phyloP scores from a whole-genome alignment of 2,113 vertebrate genomes.

The Hydrolagus affinis region DNA sequence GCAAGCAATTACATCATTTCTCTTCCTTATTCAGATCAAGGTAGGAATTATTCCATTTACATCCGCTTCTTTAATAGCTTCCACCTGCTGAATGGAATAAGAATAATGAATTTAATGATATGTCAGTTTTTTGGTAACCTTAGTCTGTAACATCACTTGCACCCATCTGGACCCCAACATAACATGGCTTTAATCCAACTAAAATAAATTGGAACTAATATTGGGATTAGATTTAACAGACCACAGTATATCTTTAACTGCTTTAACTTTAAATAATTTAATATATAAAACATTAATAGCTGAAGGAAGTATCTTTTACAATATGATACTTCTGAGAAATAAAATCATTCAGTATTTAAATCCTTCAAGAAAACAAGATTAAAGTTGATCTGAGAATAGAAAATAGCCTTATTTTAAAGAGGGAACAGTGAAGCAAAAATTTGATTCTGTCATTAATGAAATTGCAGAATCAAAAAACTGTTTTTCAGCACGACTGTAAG shows the following conservation, averaged over 20 bases:
- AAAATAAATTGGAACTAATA: not conserved
- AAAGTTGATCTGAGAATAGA: too few species aligned
- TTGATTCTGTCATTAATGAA: too few species aligned
- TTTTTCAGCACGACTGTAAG: too few species aligned
- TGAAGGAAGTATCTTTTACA: not conserved
- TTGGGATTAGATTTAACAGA: not conserved
- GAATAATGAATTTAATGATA: not conserved
- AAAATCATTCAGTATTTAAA: too few species aligned
- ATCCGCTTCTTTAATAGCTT: not conserved
- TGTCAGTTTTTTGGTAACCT: not conserved
- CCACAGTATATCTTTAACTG: not conserved
- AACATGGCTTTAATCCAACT: not conserved
- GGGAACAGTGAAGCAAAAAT: too few species aligned
- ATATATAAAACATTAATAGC: not conserved
- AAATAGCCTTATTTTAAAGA: too few species aligned
- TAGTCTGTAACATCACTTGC: not conserved
- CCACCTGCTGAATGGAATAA: not conserved
- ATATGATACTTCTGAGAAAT: too few species aligned
- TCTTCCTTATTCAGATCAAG: not conserved
- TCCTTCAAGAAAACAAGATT: too few species aligned
- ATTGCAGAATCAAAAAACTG: too few species aligned
- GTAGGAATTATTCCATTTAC: not conserved
- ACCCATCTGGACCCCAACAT: not conserved
- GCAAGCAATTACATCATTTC: not conserved
- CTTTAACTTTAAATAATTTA: too few species aligned